Percentiles rank a stretch among this genome's conserved stretches.
Conservation (phyloP, 1,140 invertebrate genomes). For the Drosophila chauvacae region DNA sequence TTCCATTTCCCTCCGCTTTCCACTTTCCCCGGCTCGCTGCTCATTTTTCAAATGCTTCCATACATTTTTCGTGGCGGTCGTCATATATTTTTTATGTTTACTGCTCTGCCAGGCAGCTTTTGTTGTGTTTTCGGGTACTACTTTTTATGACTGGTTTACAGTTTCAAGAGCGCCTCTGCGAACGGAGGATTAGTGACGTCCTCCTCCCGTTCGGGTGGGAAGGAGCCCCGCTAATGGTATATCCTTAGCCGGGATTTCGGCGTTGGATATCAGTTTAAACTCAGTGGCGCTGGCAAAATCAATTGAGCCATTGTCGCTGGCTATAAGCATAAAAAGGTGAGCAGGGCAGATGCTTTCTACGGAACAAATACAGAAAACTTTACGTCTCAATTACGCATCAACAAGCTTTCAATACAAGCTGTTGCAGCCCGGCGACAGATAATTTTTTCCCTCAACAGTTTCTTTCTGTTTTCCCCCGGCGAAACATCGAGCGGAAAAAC, state of each 20-base stretch:
- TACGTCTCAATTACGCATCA: constrained; percentile 84
- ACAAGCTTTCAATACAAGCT: constrained; percentile 82
- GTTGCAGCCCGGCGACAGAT: constrained; percentile 75
- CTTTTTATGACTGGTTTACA: constrained; percentile 76
- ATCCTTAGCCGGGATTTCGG: constrained; percentile 1
- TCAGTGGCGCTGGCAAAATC: constrained; percentile 3
- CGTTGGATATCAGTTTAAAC: not conserved
- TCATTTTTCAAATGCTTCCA: constrained; percentile 75
- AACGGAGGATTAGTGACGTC: constrained; percentile 59
- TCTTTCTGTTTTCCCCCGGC: constrained; percentile 18
- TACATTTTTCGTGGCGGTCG: constrained; percentile 64
- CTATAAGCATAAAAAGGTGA: constrained; percentile 9
- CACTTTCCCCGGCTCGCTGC: constrained; percentile 16
- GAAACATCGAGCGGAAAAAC: constrained; percentile 51
- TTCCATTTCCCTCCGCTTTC: not conserved
- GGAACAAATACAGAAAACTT: constrained; percentile 62
- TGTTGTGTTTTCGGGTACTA: constrained; percentile 64
- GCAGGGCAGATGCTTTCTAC: not conserved
- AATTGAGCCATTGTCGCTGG: constrained; percentile 27
- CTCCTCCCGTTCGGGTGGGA: not conserved
- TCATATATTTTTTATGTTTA: constrained; percentile 79
- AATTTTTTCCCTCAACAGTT: constrained; percentile 51
- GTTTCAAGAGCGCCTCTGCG: constrained; percentile 63
- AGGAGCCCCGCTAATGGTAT: not conserved
- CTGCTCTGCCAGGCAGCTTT: constrained; percentile 68